Base-by-base conservation (phyloP, 2,888 invertebrate genomes). In the Clistopyga incitator region DNA sequence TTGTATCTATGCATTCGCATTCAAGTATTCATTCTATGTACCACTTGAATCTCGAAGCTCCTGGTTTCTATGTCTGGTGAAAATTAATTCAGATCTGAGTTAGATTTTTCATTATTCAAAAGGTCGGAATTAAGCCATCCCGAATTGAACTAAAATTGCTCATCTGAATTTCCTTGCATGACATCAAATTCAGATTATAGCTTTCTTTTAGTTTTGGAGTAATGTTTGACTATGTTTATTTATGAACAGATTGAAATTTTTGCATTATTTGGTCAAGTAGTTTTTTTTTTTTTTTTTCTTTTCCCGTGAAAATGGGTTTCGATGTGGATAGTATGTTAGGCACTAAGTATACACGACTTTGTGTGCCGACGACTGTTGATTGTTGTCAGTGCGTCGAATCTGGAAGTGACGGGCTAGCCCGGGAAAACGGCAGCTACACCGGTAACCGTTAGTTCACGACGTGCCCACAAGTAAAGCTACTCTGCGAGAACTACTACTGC, bases 381-480 rank as follows among this genome's bases (percentile, higher is more conserved):
- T 20, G 13, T 68, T 61, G 61, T 50, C 42, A 72, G 47, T 65
- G 71, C 72, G 72, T 59, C 11, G 38, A 74, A 78, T 75, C 65
- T 34, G 74, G 74, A 78, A 75, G 77, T 67, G 20, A 59, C 50
- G 29, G 50, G 59, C 67, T n/a, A 61, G 59, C 18, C 72, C 71
- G 56, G 67, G 38, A 34, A 38, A 61, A 76, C 74, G 34, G 61
- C 65, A 71, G 59, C 64, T 84, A 84, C 84, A 54, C 64, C 72
- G 78, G 70, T 81, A 84, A 84, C 84, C 81, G 84, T 84, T 84
- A 84, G 75, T 76, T 81, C 78, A 52, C 81, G 65, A 81, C 78
- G 84, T 84, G 84, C 78, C 38, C 59, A 75, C 84, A 78, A 81
- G 84, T 84, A 81, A 78, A 61, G 52, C 56, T 56, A 70, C 64